Evolutionary conservation across 2,888 invertebrate genomes (phyloP).

Genomic region (Drosophila stalkeri): DNA sequence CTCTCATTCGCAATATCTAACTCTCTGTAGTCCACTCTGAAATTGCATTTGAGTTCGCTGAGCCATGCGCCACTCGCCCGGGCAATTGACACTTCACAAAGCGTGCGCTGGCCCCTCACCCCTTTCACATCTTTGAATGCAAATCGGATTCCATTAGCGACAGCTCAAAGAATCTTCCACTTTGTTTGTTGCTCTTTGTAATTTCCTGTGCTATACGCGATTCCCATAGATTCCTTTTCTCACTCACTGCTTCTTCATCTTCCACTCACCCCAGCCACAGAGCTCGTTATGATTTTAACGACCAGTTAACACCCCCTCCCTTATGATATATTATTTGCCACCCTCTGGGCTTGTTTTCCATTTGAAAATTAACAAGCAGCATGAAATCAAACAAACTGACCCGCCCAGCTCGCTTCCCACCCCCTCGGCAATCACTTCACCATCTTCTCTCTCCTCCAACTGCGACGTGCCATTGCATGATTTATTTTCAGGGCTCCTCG

Average conservation of each 20-base stretch:
- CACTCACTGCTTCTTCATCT: neutral
- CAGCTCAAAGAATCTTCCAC: constrained; percentile 51
- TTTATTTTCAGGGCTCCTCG: constrained; percentile 28
- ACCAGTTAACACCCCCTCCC: constrained; percentile 54
- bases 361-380: constrained; percentile 51
- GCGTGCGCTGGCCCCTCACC: neutral
- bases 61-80: constrained; percentile 30
- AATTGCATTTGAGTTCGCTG: constrained; percentile 44
- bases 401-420: constrained; percentile 7
- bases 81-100: constrained; percentile 43
- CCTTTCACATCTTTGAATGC: constrained; percentile 8
- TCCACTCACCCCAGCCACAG: constrained; percentile 4
- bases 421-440: too few species aligned
- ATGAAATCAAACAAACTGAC: constrained; percentile 61
- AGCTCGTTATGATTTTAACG: constrained; percentile 58
- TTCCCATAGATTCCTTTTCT: constrained; percentile 20
- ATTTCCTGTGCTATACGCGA: constrained; percentile 25
- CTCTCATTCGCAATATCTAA: neutral
- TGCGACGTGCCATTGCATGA: constrained; percentile 60
- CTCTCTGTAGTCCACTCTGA: neutral
- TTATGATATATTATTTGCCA: constrained; percentile 11
- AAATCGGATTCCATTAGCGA: constrained; percentile 53
- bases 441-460: constrained; percentile 10
- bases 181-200: constrained; percentile 48
- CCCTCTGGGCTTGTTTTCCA: constrained; percentile 28